These are phyloP conservation scores for Myzus persicae DNA, from an alignment of 1,140 invertebrate species.

Conservation along the genomic window DNA sequence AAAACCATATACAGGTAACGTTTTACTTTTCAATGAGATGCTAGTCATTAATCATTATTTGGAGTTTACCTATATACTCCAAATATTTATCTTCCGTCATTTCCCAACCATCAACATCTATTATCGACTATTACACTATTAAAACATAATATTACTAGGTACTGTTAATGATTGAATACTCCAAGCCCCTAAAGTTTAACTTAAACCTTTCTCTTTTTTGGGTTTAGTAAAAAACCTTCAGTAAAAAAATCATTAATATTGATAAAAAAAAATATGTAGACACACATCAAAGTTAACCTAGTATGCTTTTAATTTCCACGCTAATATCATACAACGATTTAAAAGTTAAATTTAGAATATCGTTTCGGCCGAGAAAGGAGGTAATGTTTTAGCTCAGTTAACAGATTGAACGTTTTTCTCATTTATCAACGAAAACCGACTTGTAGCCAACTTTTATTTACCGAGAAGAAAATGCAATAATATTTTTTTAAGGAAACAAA, in stretches of 20 bases:
- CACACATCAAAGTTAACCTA: not conserved
- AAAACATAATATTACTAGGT: not conserved
- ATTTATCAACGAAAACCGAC: not conserved
- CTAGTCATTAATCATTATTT: not conserved
- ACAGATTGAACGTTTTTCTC: conserved; percentile 1
- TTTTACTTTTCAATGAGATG: not conserved
- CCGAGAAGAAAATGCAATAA: not conserved
- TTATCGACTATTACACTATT: not conserved
- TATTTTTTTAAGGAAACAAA: conserved; percentile 1
- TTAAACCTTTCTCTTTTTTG: not conserved
- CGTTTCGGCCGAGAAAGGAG: not conserved
- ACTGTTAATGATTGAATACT: not conserved
- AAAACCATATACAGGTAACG: not conserved
- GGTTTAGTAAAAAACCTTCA: not conserved
- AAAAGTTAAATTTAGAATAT: not conserved
- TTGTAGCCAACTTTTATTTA: conserved; percentile 9
- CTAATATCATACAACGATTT: not conserved
- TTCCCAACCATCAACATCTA: not conserved
- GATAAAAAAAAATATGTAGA: not conserved
- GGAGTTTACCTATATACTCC: not conserved
- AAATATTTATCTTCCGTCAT: not conserved
- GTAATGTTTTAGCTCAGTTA: not conserved
- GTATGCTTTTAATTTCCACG: not conserved
- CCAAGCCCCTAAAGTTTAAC: not conserved
- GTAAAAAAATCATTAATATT: not conserved